These are phyloP conservation scores for Bilobella aurantiaca DNA, from an alignment of 1,140 invertebrate genomes.

Conservation along the genomic window DNA sequence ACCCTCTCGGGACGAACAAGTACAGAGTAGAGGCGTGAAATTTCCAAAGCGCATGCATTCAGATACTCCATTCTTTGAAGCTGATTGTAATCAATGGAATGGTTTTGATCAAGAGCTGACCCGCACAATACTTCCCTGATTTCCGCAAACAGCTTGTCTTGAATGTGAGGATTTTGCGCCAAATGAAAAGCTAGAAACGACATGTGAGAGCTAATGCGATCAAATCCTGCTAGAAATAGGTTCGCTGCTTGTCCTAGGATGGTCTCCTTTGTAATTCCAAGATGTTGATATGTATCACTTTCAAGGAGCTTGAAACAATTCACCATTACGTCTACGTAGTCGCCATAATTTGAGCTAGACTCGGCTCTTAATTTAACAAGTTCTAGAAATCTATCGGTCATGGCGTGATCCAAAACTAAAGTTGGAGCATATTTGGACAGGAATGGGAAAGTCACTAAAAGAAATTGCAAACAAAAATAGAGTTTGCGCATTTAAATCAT, in stretches of 20 bases:
- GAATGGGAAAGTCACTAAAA: conserved; percentile 6
- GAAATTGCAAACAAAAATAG: not conserved
- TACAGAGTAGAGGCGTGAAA: conserved; percentile 16
- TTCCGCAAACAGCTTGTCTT: conserved; percentile 33
- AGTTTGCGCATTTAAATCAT: not conserved
- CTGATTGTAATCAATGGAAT: conserved; percentile 26
- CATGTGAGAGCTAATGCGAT: conserved; percentile 28
- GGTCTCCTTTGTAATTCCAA: conserved; percentile 17
- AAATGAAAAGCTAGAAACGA: conserved; percentile 24
- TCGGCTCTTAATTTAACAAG: not conserved
- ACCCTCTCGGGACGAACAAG: conserved; percentile 23
- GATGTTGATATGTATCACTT: not conserved
- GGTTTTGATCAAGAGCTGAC: conserved; percentile 19
- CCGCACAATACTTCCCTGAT: no score
- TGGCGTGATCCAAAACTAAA: not conserved
- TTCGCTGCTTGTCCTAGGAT: conserved; percentile 24
- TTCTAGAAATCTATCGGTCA: conserved; percentile 1
- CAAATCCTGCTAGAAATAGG: conserved; percentile 33
- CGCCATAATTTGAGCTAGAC: not conserved
- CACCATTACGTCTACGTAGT: conserved; percentile 11
- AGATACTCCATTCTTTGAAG: conserved; percentile 26
- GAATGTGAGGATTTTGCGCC: conserved; percentile 28
- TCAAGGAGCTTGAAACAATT: conserved; percentile 10
- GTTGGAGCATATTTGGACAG: conserved; percentile 9
- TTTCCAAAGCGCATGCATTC: conserved; percentile 30